These are phyloP conservation scores for human DNA, from an alignment of 2,113 vertebrate genomes.

Conservation along the genomic window GRCh38 chr3:175675501-175676000, in stretches of 20 bases:
- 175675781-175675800: slow-evolving; percentile 91
- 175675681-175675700: slow-evolving; percentile 92
- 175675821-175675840: slow-evolving; percentile 93
- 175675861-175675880: slow-evolving; percentile 92
- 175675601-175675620: slow-evolving; percentile 96
- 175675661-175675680: slow-evolving; percentile 92
- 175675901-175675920: slow-evolving; percentile 93
- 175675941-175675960: slow-evolving; percentile 86
- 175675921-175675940: slow-evolving; percentile 89
- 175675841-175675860: slow-evolving; percentile 89
- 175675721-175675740: slow-evolving; percentile 94
- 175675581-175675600: slow-evolving; percentile 94
- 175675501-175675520: slow-evolving; percentile 93
- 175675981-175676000: slow-evolving; percentile 92
- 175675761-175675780: slow-evolving; percentile 92
- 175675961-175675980: slow-evolving; percentile 92
- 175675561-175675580: slow-evolving; percentile 93
- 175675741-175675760: slow-evolving; percentile 92
- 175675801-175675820: slow-evolving; percentile 92
- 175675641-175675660: slow-evolving; percentile 90
- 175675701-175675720: slow-evolving; percentile 91
- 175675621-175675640: slow-evolving; percentile 97
- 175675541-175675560: slow-evolving; percentile 91
- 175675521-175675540: slow-evolving; percentile 94
- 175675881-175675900: slow-evolving; percentile 91